A percentile compares a stretch with the other conserved stretches of the same genome.
Evolutionary conservation across 2,113 vertebrate genomes (phyloP).

Genomic region (Pteronura brasiliensis): DNA sequence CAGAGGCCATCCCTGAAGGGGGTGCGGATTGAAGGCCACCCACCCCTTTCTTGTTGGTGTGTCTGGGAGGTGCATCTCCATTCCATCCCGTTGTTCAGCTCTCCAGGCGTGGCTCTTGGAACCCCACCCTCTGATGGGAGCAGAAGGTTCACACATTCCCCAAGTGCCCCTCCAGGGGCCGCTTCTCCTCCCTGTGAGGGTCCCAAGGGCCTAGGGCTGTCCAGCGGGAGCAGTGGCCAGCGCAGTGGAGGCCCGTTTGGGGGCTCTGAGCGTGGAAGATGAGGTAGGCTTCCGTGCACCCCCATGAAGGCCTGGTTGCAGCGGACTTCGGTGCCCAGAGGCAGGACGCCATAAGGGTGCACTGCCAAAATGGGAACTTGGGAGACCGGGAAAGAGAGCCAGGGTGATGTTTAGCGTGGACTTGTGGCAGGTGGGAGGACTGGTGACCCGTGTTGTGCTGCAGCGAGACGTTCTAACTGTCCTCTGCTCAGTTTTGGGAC

Average conservation of each 20-base stretch:
- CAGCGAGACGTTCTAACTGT: rapidly evolving
- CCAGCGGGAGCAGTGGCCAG: not conserved
- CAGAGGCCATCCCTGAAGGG: not conserved
- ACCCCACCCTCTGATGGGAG: not conserved
- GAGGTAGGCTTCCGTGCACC: not conserved
- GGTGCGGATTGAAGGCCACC: no score
- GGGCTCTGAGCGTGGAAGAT: not conserved
- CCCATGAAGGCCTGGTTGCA: not conserved
- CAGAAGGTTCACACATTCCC: not conserved
- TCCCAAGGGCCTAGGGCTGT: not conserved
- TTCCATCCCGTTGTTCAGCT: not conserved
- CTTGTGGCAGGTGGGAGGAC: not conserved
- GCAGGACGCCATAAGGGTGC: rapidly evolving
- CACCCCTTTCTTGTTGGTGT: not conserved
- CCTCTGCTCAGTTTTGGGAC: not conserved
- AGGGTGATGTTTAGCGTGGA: not conserved
- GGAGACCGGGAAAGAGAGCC: not conserved
- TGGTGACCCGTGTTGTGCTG: rapidly evolving
- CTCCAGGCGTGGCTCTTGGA: not conserved
- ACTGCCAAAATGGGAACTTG: not conserved
- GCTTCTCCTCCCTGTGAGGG: rapidly evolving
- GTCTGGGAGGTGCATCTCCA: not conserved
- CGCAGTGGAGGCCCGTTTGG: not conserved
- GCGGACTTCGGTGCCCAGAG: not conserved
- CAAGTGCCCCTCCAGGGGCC: not conserved